phyloP scores from a whole-genome alignment of 53 echinoderm and acorn worm species.

The Astropecten irregularis region DNA sequence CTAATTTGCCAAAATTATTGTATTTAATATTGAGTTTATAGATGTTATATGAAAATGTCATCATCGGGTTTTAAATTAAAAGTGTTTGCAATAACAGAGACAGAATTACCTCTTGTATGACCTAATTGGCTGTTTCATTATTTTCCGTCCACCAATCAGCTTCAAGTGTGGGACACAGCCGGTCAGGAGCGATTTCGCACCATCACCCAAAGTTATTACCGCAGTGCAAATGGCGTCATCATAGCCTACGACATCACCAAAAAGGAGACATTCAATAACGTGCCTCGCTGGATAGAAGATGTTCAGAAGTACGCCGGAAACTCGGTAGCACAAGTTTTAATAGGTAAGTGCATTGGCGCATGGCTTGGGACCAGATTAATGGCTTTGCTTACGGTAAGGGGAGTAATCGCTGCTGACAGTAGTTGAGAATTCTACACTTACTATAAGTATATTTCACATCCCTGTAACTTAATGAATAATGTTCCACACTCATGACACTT shows the following conservation, averaged over 20 bases:
- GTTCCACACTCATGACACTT: too few relatives aligned
- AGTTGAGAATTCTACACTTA: too few relatives aligned
- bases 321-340: conserved; percentile 85
- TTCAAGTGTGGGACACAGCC: conserved; percentile 99
- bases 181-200: conserved; percentile 96
- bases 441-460: too few relatives aligned
- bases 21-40: too few relatives aligned
- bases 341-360: conserved; percentile 62
- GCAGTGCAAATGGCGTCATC: conserved; percentile 98
- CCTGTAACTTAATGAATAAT: too few relatives aligned
- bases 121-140: too few relatives aligned
- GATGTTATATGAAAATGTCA: too few relatives aligned
- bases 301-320: conserved; percentile 97
- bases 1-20: too few relatives aligned
- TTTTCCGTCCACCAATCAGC: conserved; percentile 49
- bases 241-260: conserved; percentile 98
- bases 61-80: too few relatives aligned
- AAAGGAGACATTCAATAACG: conserved; percentile 94
- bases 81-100: too few relatives aligned
- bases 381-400: not conserved
- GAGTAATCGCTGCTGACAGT: not conserved
- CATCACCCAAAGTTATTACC: conserved; percentile 97
- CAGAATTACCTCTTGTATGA: too few relatives aligned
- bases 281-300: conserved; percentile 98
- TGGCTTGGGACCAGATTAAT: not conserved